phyloP scores from a whole-genome alignment of 2,888 invertebrate genomes.

The Graphium colonna region DNA sequence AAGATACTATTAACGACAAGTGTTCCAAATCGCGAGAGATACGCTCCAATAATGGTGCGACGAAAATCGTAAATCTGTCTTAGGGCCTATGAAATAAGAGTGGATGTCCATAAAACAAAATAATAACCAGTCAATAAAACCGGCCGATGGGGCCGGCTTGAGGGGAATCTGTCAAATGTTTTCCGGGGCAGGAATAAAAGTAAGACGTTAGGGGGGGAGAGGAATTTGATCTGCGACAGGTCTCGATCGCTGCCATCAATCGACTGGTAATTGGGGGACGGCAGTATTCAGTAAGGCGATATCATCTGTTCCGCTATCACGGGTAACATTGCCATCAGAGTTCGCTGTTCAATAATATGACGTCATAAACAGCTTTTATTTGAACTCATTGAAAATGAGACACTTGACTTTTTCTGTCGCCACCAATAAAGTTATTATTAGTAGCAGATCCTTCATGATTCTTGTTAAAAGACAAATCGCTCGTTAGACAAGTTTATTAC shows the following conservation, averaged over 20 bases:
- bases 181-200: conserved; percentile 46
- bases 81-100: conserved; percentile 74
- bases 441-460: no score
- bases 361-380: no score
- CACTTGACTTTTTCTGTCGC: no score
- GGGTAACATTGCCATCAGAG: conserved; percentile 21
- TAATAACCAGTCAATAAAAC: conserved; percentile 78
- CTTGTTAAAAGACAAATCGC: no score
- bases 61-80: conserved; percentile 69
- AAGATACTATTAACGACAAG: conserved; percentile 63
- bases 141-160: conserved; percentile 48
- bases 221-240: conserved; percentile 68
- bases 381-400: not conserved
- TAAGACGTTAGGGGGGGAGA: conserved; percentile 48
- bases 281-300: conserved; percentile 58
- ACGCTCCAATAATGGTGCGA: conserved; percentile 67
- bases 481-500: no score
- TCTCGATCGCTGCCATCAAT: conserved; percentile 65
- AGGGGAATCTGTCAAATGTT: conserved; percentile 72
- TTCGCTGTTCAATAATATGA: not conserved
- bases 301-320: conserved; percentile 29
- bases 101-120: conserved; percentile 76
- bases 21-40: conserved; percentile 59
- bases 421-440: no score
- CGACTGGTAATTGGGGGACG: conserved; percentile 68